Evolutionary conservation across 2,113 vertebrate genomes (phyloP), one percentile per base, ranked within the genome.

Genomic region (Hemibagrus wyckioides): DNA sequence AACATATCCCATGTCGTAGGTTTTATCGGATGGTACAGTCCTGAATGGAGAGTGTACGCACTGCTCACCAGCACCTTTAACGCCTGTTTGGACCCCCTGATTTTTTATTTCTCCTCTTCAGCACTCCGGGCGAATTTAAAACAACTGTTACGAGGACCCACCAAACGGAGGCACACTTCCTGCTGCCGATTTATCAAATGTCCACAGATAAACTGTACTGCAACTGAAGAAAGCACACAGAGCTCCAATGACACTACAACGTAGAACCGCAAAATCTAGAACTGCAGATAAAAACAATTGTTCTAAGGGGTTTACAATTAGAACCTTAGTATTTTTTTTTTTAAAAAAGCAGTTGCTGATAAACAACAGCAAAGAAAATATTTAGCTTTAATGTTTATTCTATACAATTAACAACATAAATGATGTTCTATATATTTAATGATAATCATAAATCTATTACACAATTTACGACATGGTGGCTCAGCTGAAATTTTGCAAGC

Each of bases 61-160:
- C 89, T 96, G 84, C 90, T 96, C 0, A 83, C 94, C 85, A 95
- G 94, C 67, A 94, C 94, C 1, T 94, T 96, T 44, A 96, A 96
- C 0, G 92, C 95, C 75, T 92, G 92, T 17, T 86, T 96, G 82
- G 96, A 96, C 77, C 96, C 96, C 0, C 48, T 96, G 33, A 93
- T 96, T 8, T 96, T 96, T 90, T 96, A 96, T 28, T 96, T 96
- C 91, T 95, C 96, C 0, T 96, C 95, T 0, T 92, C 94, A 0
- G 93, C 93, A 0, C 91, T 96, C 50, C 93, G 94, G 73, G 88
- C 82, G 17, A 88, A 92, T 1, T 91, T 95, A 19, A 91, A 85
- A 30, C 71, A 76, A 1, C 41, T 89, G 21, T 61, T 87, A 44
- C 19, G 15, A 25, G n/a, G 83, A 56, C 3, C 82, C 30, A 4